A percentile compares a stretch with the other conserved stretches of the same genome.
Conservation (phyloP, 1,140 invertebrate genomes). For the Tribolium madens region DNA sequence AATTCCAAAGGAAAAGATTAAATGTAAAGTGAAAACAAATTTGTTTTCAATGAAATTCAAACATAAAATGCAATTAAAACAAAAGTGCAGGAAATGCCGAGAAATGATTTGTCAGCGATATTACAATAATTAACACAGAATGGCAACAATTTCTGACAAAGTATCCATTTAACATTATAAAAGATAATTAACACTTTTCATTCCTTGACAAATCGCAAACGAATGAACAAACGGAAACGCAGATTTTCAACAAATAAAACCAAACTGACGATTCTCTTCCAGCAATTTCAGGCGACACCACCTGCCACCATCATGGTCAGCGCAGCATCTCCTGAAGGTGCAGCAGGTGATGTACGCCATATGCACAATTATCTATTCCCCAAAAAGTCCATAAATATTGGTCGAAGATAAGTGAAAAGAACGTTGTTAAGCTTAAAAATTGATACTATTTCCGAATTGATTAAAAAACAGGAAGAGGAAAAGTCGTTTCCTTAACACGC, state of each 20-base stretch:
- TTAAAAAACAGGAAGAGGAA: constrained; percentile 11
- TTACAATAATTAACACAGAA: neutral
- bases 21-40: neutral
- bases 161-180: neutral
- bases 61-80: constrained; percentile 27
- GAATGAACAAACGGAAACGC: neutral
- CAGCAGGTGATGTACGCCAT: constrained; percentile 27
- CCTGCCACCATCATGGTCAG: constrained; percentile 16
- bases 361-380: constrained; percentile 28
- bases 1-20: neutral
- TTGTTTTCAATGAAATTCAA: constrained; percentile 1
- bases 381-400: constrained; percentile 7
- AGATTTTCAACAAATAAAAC: neutral
- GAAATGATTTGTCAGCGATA: constrained; percentile 8
- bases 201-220: neutral
- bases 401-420: neutral
- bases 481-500: neutral
- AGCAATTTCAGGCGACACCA: neutral
- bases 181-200: neutral
- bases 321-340: constrained; percentile 45
- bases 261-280: neutral
- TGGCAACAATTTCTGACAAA: constrained; percentile 28
- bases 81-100: constrained; percentile 13
- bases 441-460: constrained; percentile 17
- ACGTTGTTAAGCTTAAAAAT: neutral